These are phyloP conservation scores for Myoxocephalus aenaeus DNA, from an alignment of 2,797 vertebrate species.

Conservation along the genomic window DNA sequence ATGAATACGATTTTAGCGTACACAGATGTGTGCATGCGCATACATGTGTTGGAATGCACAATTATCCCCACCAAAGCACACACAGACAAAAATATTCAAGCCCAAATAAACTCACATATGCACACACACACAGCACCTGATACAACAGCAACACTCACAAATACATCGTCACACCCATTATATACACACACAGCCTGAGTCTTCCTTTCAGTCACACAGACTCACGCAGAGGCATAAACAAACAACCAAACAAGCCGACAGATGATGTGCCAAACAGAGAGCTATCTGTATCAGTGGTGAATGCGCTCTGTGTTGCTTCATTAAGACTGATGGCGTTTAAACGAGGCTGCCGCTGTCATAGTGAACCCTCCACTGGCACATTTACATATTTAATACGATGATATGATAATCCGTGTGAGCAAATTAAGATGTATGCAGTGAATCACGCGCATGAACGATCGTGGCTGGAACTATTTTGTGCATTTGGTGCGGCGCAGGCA, in stretches of 20 bases:
- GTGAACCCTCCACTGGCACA: slow-evolving; percentile 72
- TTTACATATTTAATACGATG: slow-evolving; percentile 80
- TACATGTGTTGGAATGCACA: slow-evolving; percentile 12
- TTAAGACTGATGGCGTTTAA: slow-evolving; percentile 80
- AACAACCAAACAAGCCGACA: slow-evolving; percentile 76
- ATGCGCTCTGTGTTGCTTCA: slow-evolving; percentile 77
- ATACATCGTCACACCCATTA: slow-evolving; percentile 39
- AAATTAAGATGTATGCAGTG: slow-evolving; percentile 78
- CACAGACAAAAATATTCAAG: slow-evolving; percentile 20
- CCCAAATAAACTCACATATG: slow-evolving; percentile 39
- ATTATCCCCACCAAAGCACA: slow-evolving; percentile 6
- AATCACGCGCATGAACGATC: slow-evolving; percentile 66
- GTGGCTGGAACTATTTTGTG: slow-evolving; percentile 54
- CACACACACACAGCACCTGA: slow-evolving; percentile 29
- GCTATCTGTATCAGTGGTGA: slow-evolving; percentile 74
- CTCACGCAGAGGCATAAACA: slow-evolving; percentile 74
- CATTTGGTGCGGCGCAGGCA: slow-evolving; percentile 41
- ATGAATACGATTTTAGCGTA: not conserved
- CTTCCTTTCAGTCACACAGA: slow-evolving; percentile 55
- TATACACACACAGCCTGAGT: slow-evolving; percentile 39
- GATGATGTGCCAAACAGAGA: slow-evolving; percentile 81
- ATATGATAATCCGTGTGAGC: slow-evolving; percentile 76
- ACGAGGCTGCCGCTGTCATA: slow-evolving; percentile 74
- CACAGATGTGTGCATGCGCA: slow-evolving; percentile 5
- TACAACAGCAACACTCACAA: slow-evolving; percentile 30